Conservation (phyloP, 2,113 vertebrate genomes). For the Alces alces region DNA sequence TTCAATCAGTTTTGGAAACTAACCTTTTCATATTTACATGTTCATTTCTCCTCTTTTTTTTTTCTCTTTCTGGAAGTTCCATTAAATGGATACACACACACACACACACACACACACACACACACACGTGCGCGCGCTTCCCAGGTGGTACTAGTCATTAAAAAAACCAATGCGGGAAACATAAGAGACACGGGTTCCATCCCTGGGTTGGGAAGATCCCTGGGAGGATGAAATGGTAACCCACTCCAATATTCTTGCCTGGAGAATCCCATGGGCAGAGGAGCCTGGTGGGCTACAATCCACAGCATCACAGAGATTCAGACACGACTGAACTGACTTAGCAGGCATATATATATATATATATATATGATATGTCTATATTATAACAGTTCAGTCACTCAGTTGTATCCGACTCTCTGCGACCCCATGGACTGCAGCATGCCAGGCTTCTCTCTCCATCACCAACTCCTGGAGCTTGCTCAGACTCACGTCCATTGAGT, state of each 20-base stretch:
- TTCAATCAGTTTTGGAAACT: not conserved
- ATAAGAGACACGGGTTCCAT: not conserved
- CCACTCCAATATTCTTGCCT: not conserved
- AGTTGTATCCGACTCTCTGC: fast-evolving
- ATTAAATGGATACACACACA: not conserved
- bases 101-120: not conserved
- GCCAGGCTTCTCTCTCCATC: not conserved
- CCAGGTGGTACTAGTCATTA: not conserved
- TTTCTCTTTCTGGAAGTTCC: not conserved
- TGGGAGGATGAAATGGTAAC: not conserved
- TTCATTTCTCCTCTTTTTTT: not conserved
- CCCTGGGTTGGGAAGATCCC: not conserved
- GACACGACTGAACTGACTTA: not conserved
- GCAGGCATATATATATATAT: not conserved
- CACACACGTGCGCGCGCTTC: not conserved
- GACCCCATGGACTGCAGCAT: not conserved
- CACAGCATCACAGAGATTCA: not conserved
- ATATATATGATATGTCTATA: not conserved
- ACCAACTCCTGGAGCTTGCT: not conserved
- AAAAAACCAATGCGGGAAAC: not conserved
- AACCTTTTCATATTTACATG: not conserved
- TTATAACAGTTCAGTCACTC: not conserved
- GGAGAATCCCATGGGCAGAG: not conserved
- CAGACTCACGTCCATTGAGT: not conserved
- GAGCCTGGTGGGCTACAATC: not conserved